A percentile compares a stretch with the other conserved stretches of the same genome.
Evolutionary conservation across 2,888 invertebrate species (phyloP).

Genomic region (Xestia xanthographa): DNA sequence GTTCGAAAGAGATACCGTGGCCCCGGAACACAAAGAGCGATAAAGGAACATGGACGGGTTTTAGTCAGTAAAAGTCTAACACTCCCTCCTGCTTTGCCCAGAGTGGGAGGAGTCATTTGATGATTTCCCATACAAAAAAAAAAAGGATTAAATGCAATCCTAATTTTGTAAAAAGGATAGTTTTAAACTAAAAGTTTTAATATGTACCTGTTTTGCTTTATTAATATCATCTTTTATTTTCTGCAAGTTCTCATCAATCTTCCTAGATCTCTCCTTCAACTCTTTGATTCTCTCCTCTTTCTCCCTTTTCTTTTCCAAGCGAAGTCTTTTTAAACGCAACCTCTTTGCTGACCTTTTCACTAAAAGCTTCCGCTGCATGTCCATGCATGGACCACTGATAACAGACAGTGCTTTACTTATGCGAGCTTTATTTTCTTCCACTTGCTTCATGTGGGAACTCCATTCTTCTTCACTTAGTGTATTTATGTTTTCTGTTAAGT

Average conservation of each 20-base stretch:
- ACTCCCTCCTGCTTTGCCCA: too few species aligned
- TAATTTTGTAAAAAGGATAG: neutral
- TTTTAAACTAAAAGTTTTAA: neutral
- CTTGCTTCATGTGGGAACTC: constrained; percentile 87
- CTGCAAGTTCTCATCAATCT: constrained; percentile 92
- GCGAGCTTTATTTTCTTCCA: constrained; percentile 86
- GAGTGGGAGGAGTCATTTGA: too few species aligned
- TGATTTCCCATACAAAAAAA: too few species aligned
- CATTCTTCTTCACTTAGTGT: constrained; percentile 89
- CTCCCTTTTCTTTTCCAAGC: constrained; percentile 77
- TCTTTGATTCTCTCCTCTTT: constrained; percentile 82
- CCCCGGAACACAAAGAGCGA: too few species aligned
- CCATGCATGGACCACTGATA: constrained; percentile 83
- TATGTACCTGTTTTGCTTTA: constrained; percentile 90
- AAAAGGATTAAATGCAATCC: too few species aligned
- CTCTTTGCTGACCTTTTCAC: constrained; percentile 87
- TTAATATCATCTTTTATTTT: constrained; percentile 92
- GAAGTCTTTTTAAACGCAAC: constrained; percentile 84
- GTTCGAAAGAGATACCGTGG: too few species aligned
- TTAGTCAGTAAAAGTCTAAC: too few species aligned
- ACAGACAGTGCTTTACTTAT: constrained; percentile 82
- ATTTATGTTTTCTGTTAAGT: constrained; percentile 84
- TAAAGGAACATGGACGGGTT: too few species aligned
- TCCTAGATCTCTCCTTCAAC: constrained; percentile 88
- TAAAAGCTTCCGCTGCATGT: constrained; percentile 82